phyloP scores from a whole-genome alignment of 2,888 invertebrate species.

The Strigamia crassipes region DNA sequence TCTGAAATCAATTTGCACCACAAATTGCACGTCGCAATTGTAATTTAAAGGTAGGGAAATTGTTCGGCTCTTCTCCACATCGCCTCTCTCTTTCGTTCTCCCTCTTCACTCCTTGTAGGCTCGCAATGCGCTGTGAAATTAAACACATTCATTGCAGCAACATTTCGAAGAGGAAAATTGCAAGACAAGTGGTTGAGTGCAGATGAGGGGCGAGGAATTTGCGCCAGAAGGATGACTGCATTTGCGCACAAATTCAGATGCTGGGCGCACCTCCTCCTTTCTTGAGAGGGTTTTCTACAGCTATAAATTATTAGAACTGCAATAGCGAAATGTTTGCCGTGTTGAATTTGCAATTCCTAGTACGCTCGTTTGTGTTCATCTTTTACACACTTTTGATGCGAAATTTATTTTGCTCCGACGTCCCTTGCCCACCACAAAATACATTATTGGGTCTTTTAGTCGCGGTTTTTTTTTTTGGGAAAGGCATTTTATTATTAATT shows the following conservation, averaged over 20 bases:
- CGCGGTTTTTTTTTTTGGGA: background rate
- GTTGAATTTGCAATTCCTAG: conserved; percentile 16
- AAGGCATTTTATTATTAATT: background rate
- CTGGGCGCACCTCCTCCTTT: conserved; percentile 4
- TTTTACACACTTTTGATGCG: conserved; percentile 11
- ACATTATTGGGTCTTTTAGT: background rate
- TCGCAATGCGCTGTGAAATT: background rate
- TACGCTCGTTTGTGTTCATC: conserved; percentile 16
- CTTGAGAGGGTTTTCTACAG: background rate
- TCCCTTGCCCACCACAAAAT: background rate
- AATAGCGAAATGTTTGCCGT: conserved; percentile 13
- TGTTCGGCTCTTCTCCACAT: background rate
- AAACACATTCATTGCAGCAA: conserved; percentile 16
- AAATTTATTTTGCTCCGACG: background rate
- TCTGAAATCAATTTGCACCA: conserved; percentile 2
- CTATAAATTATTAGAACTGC: conserved; percentile 19
- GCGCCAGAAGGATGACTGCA: conserved; percentile 11
- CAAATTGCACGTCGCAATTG: background rate
- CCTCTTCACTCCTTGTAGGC: background rate
- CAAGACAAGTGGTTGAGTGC: conserved; percentile 35
- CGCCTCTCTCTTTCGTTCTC: background rate
- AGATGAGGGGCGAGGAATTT: conserved; percentile 21
- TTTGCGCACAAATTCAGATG: conserved; percentile 16
- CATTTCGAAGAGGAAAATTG: conserved; percentile 25
- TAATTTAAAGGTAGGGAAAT: background rate